Evolutionary conservation across 2,888 invertebrate species (phyloP).

Genomic region (Tuberolachnus salignus): DNA sequence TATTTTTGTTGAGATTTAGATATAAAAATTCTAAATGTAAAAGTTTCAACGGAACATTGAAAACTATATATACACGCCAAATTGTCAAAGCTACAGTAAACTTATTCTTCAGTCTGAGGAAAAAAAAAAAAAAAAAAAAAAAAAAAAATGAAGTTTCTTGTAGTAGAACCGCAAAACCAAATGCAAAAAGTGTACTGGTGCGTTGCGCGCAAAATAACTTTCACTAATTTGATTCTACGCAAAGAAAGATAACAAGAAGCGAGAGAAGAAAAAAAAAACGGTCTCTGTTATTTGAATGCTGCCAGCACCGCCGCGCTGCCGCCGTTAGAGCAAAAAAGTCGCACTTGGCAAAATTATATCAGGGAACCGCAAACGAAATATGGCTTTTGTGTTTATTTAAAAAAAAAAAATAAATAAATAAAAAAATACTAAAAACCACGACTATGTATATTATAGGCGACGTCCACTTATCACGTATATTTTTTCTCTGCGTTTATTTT

Average conservation of each 20-base stretch:
- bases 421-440: not conserved
- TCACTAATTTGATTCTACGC: slow-evolving; percentile 47
- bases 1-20: slow-evolving; percentile 31
- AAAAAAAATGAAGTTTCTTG: slow-evolving; percentile 41
- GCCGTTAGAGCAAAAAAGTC: slow-evolving; percentile 26
- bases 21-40: slow-evolving; percentile 46
- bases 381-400: slow-evolving; percentile 16
- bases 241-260: slow-evolving; percentile 35
- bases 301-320: too few species aligned
- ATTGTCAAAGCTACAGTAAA: slow-evolving; percentile 47
- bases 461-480: slow-evolving; percentile 10
- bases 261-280: not conserved
- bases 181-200: slow-evolving; percentile 47
- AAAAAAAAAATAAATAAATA: too few species aligned
- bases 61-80: slow-evolving; percentile 41
- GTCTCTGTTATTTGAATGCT: slow-evolving; percentile 29
- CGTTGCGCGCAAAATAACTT: slow-evolving; percentile 52
- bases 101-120: slow-evolving; percentile 22
- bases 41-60: slow-evolving; percentile 46
- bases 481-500: not conserved
- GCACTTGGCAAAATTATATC: slow-evolving; percentile 42
- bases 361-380: slow-evolving; percentile 33
- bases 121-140: too few species aligned
- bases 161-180: slow-evolving; percentile 38
- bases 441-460: not conserved